These are phyloP conservation scores for Rhopalosiphum padi DNA, from an alignment of 1,140 invertebrate species.

Conservation along the genomic window DNA sequence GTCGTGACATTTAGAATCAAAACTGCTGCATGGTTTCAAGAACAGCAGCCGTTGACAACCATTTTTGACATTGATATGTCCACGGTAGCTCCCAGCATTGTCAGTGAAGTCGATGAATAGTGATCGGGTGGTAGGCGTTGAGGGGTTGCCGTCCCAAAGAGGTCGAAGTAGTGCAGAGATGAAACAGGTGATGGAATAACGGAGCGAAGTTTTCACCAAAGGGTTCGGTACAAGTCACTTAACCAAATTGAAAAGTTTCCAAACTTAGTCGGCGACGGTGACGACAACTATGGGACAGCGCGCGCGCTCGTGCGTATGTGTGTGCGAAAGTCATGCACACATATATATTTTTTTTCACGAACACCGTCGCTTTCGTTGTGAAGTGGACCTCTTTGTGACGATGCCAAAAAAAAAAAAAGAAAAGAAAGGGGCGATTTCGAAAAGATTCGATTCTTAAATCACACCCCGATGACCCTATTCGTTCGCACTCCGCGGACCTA, in stretches of 20 bases:
- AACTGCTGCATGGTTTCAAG: no score
- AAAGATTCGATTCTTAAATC: slow-evolving; percentile 33
- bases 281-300: not conserved
- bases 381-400: slow-evolving; percentile 6
- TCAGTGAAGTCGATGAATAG: not conserved
- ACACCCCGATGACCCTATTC: slow-evolving; percentile 21
- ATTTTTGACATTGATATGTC: not conserved
- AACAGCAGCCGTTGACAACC: not conserved
- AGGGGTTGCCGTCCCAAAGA: not conserved
- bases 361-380: not conserved
- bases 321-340: not conserved
- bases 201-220: slow-evolving; percentile 1
- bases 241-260: slow-evolving; percentile 8
- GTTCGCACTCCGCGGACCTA: slow-evolving; percentile 9
- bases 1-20: not conserved
- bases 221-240: slow-evolving; percentile 22
- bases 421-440: not conserved
- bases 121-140: not conserved
- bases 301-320: not conserved
- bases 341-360: not conserved
- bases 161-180: not conserved
- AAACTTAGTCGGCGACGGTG: not conserved
- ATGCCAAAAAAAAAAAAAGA: not conserved
- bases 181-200: not conserved
- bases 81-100: not conserved